Evolutionary conservation across 1,140 invertebrate genomes (phyloP).

Genomic region (Diorhabda elongata): DNA sequence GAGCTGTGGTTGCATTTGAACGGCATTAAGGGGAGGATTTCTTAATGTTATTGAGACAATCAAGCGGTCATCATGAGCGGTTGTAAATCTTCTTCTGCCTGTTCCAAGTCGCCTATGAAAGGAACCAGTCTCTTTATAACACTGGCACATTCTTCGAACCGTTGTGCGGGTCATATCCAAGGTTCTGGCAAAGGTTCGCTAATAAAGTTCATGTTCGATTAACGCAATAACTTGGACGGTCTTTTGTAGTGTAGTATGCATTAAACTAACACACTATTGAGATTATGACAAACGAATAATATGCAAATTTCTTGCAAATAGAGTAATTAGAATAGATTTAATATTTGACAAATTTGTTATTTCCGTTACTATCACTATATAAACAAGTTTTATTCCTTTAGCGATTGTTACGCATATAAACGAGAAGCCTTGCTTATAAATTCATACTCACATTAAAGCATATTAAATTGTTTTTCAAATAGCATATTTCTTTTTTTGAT

Average conservation of each 20-base stretch:
- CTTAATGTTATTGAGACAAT: too few species aligned
- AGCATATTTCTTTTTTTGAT: neutral
- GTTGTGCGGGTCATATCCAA: too few species aligned
- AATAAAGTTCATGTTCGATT: neutral
- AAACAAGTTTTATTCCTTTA: neutral
- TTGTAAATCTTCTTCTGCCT: too few species aligned
- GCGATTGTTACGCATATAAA: neutral
- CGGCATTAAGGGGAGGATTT: neutral
- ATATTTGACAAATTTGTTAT: neutral
- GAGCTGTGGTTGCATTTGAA: neutral
- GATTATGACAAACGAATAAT: neutral
- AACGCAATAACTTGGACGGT: neutral
- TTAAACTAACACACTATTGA: neutral
- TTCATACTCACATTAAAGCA: neutral
- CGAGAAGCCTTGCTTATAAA: neutral
- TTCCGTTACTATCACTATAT: neutral
- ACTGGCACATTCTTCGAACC: too few species aligned
- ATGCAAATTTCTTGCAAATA: neutral
- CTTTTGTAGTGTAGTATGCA: neutral
- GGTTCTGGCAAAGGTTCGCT: too few species aligned
- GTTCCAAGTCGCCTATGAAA: too few species aligned
- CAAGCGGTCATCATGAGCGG: too few species aligned
- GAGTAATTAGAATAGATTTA: neutral
- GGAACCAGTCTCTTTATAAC: too few species aligned
- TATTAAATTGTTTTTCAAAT: neutral